A percentile compares a stretch with the other conserved stretches of the same genome.
Conservation (phyloP, 2,113 vertebrate genomes). For the Pterocles orientalis region DNA sequence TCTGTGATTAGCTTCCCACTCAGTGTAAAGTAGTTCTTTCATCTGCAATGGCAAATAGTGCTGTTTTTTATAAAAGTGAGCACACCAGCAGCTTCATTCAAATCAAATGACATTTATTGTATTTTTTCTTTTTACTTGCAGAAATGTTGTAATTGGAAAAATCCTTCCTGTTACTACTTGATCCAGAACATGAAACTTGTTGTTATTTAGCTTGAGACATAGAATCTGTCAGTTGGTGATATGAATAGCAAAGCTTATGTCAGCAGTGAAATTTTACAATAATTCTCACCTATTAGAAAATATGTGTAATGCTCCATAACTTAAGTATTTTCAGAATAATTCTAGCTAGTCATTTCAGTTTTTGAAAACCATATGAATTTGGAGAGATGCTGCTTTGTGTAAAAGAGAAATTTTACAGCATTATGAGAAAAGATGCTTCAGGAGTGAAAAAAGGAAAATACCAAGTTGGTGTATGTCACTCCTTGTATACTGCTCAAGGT, state of each 20-base stretch:
- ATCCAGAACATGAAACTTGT: background rate
- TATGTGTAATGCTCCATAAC: background rate
- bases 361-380: background rate
- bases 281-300: background rate
- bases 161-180: background rate
- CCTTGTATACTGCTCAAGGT: background rate
- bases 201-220: background rate
- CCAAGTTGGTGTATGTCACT: background rate
- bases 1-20: background rate
- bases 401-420: background rate
- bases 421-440: background rate
- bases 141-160: background rate
- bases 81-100: background rate
- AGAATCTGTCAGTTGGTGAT: background rate
- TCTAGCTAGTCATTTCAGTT: background rate
- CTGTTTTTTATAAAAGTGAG: background rate
- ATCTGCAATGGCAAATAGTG: background rate
- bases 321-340: background rate
- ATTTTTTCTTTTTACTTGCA: background rate
- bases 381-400: background rate
- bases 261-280: background rate
- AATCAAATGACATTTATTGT: background rate
- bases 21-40: background rate
- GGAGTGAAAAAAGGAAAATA: background rate
- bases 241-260: background rate